Base-by-base conservation (phyloP, 2,888 invertebrate genomes). In the Hemicrepidius hirtus region DNA sequence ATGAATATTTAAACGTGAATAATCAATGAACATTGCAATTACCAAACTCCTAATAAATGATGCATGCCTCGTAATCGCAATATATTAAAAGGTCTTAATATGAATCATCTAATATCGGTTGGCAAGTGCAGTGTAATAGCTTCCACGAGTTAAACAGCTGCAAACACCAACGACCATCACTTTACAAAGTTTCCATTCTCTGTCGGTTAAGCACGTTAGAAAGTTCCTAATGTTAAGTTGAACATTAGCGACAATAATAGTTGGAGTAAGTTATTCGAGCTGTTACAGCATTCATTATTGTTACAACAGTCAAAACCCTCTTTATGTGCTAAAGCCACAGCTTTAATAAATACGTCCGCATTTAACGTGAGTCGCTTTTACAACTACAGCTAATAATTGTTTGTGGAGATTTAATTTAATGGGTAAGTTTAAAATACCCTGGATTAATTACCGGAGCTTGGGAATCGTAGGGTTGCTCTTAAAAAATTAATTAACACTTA, bases 401-500 rank as follows among this genome's bases (percentile, higher is more conserved):
- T 49, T 18, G 12, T 20, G 10, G 21, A 49, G 46, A 21, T 20
- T 40, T 40, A n/a, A 40, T 40, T 49, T 49, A 49, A 49, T 21
- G 49, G 18, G 21, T 9, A 21, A 49, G 20, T 49, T 49, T 49
- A 21, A 49, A 49, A 28, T 28, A 13, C 12, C 18, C 20, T 20
- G 18, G 46, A 46, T 18, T 46, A 46, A 46, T 46, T 46, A 28
- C 28, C 13, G 24, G n/a, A n/a, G 6, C 18, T 13, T 50, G 49
- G 50, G 12, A 24, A 21, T 50, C 1, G 28, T 24, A 24, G n/a
- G 7, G 21, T 12, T 18, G 13, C 53, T 13, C n/a, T 53, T 53
- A 53, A 53, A 53, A 53, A 28, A 32, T 28, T 53, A 53, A 53
- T 53, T 53, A 53, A 28, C 53, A 53, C 53, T 53, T 53, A 53